These are phyloP conservation scores for Neuroterus valhalla DNA, from an alignment of 1,140 invertebrate species.

Conservation along the genomic window DNA sequence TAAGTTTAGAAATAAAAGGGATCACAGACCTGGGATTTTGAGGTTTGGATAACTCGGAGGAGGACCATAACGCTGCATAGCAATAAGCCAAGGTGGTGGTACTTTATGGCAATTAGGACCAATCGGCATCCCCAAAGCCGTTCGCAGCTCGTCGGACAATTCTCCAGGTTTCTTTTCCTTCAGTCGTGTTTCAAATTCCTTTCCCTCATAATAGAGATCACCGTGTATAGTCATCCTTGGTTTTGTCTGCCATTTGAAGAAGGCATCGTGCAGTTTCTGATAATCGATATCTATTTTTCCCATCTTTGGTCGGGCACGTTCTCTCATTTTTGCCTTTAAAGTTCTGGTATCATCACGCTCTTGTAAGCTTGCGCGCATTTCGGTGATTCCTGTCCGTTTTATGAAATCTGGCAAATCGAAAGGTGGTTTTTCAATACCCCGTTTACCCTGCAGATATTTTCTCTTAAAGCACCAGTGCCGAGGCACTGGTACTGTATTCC, in stretches of 20 bases:
- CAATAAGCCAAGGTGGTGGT: constrained; percentile 99
- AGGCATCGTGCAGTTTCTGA: constrained; percentile 99
- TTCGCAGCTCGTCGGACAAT: constrained; percentile 95
- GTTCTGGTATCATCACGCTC: constrained; percentile 98
- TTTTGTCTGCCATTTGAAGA: constrained; percentile 99
- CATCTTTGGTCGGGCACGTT: constrained; percentile 96
- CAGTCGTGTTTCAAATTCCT: constrained; percentile 98
- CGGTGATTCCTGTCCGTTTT: constrained; percentile 99
- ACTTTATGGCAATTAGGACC: constrained; percentile 91
- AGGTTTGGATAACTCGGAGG: constrained; percentile 99
- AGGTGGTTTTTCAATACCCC: constrained; percentile 99
- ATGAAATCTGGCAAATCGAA: constrained; percentile 99
- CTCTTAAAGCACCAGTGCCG: constrained; percentile 99
- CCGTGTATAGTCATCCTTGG: constrained; percentile 99
- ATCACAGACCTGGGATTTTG: constrained; percentile 86
- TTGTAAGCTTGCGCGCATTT: constrained; percentile 98
- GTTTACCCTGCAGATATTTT: constrained; percentile 96
- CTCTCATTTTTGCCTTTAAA: constrained; percentile 98
- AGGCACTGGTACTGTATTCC: constrained; percentile 95
- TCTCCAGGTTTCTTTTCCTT: constrained; percentile 99
- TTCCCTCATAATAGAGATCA: constrained; percentile 99
- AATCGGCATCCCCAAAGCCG: constrained; percentile 98
- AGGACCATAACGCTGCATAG: constrained; percentile 99
- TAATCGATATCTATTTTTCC: constrained; percentile 99
- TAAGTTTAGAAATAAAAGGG: neutral